Evolutionary conservation across 2,113 vertebrate genomes (phyloP).

Genomic region (Centropus unirufus): DNA sequence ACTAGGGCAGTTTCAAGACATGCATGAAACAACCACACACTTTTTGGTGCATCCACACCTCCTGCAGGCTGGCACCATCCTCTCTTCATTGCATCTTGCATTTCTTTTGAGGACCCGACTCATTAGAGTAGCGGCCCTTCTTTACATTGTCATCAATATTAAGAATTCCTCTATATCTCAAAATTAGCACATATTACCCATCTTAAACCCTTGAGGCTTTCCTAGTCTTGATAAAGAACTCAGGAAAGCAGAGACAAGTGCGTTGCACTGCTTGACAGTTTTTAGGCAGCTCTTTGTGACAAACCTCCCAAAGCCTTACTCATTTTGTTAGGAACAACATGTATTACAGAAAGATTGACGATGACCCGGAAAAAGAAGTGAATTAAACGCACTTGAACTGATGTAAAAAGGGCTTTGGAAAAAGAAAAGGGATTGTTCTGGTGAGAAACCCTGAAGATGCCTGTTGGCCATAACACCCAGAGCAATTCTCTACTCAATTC

Average conservation of each 20-base stretch:
- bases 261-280: background rate
- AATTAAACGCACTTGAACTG: slow-evolving; percentile 17
- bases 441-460: background rate
- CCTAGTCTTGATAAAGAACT: background rate
- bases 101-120: slow-evolving; percentile 41
- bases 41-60: background rate
- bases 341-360: slow-evolving; percentile 29
- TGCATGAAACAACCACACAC: background rate
- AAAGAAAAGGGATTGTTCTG: background rate
- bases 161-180: slow-evolving; percentile 29
- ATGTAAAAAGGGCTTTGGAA: background rate
- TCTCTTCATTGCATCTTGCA: background rate
- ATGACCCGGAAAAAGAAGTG: slow-evolving; percentile 23
- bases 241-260: background rate
- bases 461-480: background rate
- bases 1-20: slow-evolving; percentile 3
- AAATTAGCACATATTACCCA: background rate
- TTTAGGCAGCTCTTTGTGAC: slow-evolving; percentile 21
- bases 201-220: background rate
- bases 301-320: background rate
- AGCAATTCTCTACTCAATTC: background rate
- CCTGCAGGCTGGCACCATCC: background rate
- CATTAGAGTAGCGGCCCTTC: slow-evolving; percentile 24
- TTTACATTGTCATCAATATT: slow-evolving; percentile 34
- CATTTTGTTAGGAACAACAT: slow-evolving; percentile 17